Evolutionary conservation across 2,888 invertebrate genomes (phyloP), one percentile per base, ranked within the genome.

Genomic region (Yponomeuta plumbellus): DNA sequence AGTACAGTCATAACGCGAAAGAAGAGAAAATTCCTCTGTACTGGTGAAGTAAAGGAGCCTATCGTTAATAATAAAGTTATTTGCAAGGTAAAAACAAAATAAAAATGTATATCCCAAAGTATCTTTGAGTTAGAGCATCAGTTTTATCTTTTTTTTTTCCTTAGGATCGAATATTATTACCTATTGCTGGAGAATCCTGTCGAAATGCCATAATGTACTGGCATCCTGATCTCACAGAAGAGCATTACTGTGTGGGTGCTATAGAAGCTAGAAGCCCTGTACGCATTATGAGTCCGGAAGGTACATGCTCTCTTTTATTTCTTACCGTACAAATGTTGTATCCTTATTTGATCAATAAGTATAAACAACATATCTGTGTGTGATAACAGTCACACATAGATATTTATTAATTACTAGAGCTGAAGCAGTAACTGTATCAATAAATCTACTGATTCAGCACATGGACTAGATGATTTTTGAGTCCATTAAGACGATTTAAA

Each of bases 131-230:
- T n/a, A 52, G 13, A 26, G 52, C 5, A 11, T 8, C n/a, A 11
- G 52, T 5, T 52, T 17, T 52, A 52, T 52, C 11, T 52, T 2
- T 56, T 56, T 17, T 17, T 59, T 61, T n/a, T 26, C 70, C 71
- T 40, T 68, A 90, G 88, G 90, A 91, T 67, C 78, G 90, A 68
- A 85, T 90, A 68, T 75, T 91, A n/a, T 75, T 89, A 11, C 90
- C 90, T 0, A 90, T 91, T 13, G 89, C 90, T 69, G 90, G 90
- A 21, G 75, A 81, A 40, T 88, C 90, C 0, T 91, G 90, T 67
- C 81, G 90, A 71, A 90, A 91, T 72, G 90, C 90, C 3, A 87
- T 91, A 56, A 88, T 91, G 90, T 90, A 90, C 68, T 90, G 90
- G 90, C 88, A 89, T 70, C 90, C 90, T 17, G 88, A 89, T 70